Evolutionary conservation across 2,113 vertebrate genomes (phyloP).

Genomic region (Vimba vimba): DNA sequence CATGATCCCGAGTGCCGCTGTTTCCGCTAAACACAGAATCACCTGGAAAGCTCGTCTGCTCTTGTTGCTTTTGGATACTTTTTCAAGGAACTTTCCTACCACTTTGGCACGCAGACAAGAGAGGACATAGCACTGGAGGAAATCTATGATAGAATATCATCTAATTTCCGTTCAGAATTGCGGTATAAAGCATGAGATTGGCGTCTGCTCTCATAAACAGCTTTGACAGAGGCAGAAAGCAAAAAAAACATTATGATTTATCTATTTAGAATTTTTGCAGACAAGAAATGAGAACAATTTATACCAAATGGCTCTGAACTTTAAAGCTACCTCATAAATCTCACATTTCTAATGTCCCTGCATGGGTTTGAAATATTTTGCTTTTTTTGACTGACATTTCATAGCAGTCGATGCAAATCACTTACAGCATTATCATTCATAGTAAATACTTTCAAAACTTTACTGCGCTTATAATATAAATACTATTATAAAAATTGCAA

Average conservation of each 20-base stretch:
- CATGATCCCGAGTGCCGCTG: background rate
- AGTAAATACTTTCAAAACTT: background rate
- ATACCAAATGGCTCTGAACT: constrained; percentile 8
- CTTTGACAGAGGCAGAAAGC: constrained; percentile 18
- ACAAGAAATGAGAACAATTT: constrained; percentile 11
- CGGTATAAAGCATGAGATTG: background rate
- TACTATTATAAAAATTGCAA: background rate
- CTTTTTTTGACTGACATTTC: constrained; percentile 6
- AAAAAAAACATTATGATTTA: background rate
- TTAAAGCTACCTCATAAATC: constrained; percentile 26
- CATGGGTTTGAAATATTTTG: background rate
- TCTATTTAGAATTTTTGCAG: constrained; percentile 28
- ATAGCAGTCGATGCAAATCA: background rate
- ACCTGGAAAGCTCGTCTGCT: constrained; percentile 21
- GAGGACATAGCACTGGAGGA: constrained; percentile 6
- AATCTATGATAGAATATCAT: constrained; percentile 15
- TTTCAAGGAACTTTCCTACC: constrained; percentile 22
- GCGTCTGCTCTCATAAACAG: background rate
- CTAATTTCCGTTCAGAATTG: constrained; percentile 16
- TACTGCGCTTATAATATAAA: background rate
- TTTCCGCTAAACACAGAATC: constrained; percentile 30
- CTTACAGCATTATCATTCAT: background rate
- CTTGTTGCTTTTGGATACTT: constrained; percentile 35
- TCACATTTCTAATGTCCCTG: background rate
- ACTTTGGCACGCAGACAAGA: constrained; percentile 24